Base-by-base conservation (phyloP, 2,888 invertebrate genomes). In the Dorcus hopei region DNA sequence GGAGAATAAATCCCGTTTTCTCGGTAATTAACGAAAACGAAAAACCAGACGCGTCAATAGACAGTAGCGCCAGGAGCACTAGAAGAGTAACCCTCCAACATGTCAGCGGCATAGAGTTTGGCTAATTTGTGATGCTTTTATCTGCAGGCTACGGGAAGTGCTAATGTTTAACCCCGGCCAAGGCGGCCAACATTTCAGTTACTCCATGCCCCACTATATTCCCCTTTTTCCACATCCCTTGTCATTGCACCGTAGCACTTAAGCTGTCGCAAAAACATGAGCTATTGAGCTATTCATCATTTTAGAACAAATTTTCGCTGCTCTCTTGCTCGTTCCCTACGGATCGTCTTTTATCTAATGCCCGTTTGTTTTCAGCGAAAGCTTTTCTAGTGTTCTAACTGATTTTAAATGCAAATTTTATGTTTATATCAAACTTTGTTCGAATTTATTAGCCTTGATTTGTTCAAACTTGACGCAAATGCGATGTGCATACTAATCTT, bases 51-150 rank as follows among this genome's bases (percentile, higher is more conserved):
- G 26, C 26, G 26, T 33, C 26, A 7, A 33, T 33, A 33, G 26
- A 5, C 26, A 5, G 26, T 7, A 5, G 52, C 57, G 42, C 16
- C 19, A 14, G 23, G 7, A 43, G 42, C 41, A 42, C 23, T 49
- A 42, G 23, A 11, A 16, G 33, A 61, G 50, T 55, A 63, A 59
- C 54, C 58, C 59, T 58, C 57, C 51, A 60, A 63, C 63, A 61
- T 64, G 68, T 67, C 68, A 68, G 62, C 63, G 62, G 63, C 69
- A 72, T 63, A 64, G 68, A 70, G 67, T 66, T 55, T 69, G 52
- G 63, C 65, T 74, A 75, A 75, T 75, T 75, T 74, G 74, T 75
- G 74, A 74, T 70, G 75, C 74, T 75, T 76, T 75, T 74, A 75
- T 75, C 74, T 72, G 69, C 68, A 68, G 68, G 67, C 70, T 65